Conservation (phyloP, 2,797 vertebrate genomes). For the Leptodactylus fallax region DNA sequence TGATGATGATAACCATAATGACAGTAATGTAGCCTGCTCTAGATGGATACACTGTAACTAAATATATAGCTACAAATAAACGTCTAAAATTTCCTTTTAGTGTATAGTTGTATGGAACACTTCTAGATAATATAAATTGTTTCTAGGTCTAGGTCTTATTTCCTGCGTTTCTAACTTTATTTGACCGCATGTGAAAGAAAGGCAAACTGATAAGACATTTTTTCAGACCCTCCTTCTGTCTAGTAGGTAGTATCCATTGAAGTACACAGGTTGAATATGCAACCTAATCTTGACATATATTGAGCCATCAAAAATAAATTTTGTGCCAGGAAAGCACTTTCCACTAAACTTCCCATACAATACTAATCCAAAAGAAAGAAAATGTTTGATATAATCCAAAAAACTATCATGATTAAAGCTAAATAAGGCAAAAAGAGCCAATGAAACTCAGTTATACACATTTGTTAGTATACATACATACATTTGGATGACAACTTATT, state of each 20-base stretch:
- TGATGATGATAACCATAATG: too few relatives aligned
- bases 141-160: too few relatives aligned
- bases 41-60: too few relatives aligned
- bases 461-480: too few relatives aligned
- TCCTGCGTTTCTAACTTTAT: neutral
- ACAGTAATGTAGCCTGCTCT: too few relatives aligned
- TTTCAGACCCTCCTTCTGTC: neutral
- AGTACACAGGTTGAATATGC: neutral
- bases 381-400: neutral
- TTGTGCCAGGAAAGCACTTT: slow-evolving; percentile 2
- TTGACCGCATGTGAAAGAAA: neutral
- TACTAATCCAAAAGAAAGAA: neutral
- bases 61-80: too few relatives aligned
- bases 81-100: too few relatives aligned
- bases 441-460: too few relatives aligned
- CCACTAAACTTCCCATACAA: neutral
- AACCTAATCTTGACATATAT: neutral
- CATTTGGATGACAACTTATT: too few relatives aligned
- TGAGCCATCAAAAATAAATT: neutral
- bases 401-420: neutral
- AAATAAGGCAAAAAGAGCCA: too few relatives aligned
- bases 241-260: neutral
- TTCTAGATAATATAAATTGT: too few relatives aligned
- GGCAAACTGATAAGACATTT: neutral
- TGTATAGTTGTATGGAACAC: too few relatives aligned